Conservation (phyloP, 2,888 invertebrate species). For the Eurytoma adleriae region DNA sequence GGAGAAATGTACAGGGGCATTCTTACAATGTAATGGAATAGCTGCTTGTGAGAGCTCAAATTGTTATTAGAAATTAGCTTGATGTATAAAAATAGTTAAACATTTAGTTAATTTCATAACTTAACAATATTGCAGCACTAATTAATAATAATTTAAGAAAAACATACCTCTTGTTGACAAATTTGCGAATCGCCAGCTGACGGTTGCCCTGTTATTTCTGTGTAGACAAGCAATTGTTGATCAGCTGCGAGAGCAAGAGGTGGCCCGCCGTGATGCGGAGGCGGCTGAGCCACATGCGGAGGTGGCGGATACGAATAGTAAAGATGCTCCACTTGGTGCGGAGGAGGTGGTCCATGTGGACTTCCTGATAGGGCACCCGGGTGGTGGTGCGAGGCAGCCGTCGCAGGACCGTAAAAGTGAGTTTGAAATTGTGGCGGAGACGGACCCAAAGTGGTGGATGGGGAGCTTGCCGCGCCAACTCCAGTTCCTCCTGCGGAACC, state of each 20-base stretch:
- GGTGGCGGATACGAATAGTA: slow-evolving; percentile 70
- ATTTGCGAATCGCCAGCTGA: slow-evolving; percentile 67
- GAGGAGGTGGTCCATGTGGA: slow-evolving; percentile 65
- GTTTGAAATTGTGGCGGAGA: slow-evolving; percentile 57
- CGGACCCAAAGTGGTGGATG: slow-evolving; percentile 58
- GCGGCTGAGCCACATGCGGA: slow-evolving; percentile 65
- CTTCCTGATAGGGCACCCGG: slow-evolving; percentile 39
- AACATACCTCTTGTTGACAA: slow-evolving; percentile 70
- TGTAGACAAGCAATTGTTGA: slow-evolving; percentile 70
- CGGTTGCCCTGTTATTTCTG: slow-evolving; percentile 67
- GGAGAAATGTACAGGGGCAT: too few species aligned
- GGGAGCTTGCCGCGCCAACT: slow-evolving; percentile 66
- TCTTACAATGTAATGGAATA: too few species aligned
- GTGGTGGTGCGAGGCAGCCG: slow-evolving; percentile 40
- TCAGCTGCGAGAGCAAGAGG: slow-evolving; percentile 69
- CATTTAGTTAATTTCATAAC: too few species aligned
- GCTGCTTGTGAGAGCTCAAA: too few species aligned
- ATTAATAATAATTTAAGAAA: background rate
- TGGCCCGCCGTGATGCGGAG: slow-evolving; percentile 67
- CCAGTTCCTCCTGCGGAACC: slow-evolving; percentile 46
- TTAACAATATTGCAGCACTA: too few species aligned
- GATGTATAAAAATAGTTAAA: too few species aligned
- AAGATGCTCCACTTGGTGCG: slow-evolving; percentile 70
- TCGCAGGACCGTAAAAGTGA: slow-evolving; percentile 67
- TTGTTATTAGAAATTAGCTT: too few species aligned